Evolutionary conservation across 2,113 vertebrate species (phyloP), one percentile per base, ranked within the genome.

Genomic region (Sigmodon hispidus): DNA sequence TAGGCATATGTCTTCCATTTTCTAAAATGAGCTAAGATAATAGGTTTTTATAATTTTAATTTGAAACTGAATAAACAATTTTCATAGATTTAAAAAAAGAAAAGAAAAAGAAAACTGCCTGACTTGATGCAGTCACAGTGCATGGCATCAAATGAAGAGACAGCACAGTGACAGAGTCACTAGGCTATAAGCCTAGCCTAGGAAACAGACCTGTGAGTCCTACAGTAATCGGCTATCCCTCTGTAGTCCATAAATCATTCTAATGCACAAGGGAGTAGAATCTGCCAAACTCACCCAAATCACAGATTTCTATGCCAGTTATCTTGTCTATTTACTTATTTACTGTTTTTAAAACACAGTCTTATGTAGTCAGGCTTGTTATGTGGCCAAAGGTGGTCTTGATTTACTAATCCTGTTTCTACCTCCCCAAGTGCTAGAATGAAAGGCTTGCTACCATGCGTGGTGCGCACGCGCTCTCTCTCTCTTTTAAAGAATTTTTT

Each of bases 1-100:
- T 67, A 97, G 87, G n/a, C 57, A 76, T 90, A 29, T 94, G 91
- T 94, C 57, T 92, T 97, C 88, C 89, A 89, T 93, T 97, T 97
- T 93, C 69, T 97, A 96, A 96, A 96, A 86, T 87, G 95, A 96
- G 57, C 43, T 72, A 94, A 96, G 93, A 95, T 91, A 57, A 95
- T 96, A 87, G 95, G 83, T 94, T 96, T 61, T 93, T 97, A 94
- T 97, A 92, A 93, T 97, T 97, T 97, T 96, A 96, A 87, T 98
- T 97, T 97, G 88, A 96, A 97, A 80, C 75, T 93, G 50, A 97
- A 91, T 95, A 93, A 96, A 81, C 96, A 95, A 95, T 97, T 98
- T 98, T 93, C 61, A 96, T 97, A 95, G 93, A 97, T 81, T 81
- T 55, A 55, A 57, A 81, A 79, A 21, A 79, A 45, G 11, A 5